A percentile compares a stretch with the other conserved stretches of the same genome.
phyloP scores from a whole-genome alignment of 2,888 invertebrate species.

The Cyclophora albipunctata region DNA sequence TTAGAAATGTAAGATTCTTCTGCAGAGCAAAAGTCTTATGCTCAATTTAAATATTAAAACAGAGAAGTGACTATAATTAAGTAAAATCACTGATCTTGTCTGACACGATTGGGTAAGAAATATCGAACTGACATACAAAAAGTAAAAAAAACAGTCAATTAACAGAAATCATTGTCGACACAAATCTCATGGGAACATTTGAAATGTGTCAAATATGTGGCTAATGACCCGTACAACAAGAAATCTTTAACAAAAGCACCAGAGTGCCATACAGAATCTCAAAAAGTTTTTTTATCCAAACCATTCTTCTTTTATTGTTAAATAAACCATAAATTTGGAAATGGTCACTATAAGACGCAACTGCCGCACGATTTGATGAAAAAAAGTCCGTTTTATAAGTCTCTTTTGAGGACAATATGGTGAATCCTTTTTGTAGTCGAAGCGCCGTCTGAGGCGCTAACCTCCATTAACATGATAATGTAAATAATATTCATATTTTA shows the following conservation, averaged over 20 bases:
- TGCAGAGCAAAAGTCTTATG: no score
- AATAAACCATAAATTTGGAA: conserved; percentile 73
- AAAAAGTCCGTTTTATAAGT: conserved; percentile 34
- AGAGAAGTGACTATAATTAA: no score
- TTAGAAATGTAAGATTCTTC: no score
- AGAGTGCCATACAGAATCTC: conserved; percentile 39
- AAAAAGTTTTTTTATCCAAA: conserved; percentile 32
- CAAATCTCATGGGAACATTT: conserved; percentile 50
- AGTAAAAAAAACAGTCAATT: conserved; percentile 19
- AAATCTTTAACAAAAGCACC: conserved; percentile 49
- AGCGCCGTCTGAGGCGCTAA: conserved; percentile 65
- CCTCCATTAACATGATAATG: conserved; percentile 59
- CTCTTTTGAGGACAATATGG: conserved; percentile 39
- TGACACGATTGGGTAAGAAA: no score
- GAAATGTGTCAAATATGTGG: conserved; percentile 48
- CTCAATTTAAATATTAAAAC: no score
- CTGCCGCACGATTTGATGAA: conserved; percentile 30
- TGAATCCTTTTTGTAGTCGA: conserved; percentile 40
- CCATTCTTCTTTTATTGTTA: conserved; percentile 64
- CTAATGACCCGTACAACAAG: conserved; percentile 56
- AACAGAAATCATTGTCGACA: conserved; percentile 24
- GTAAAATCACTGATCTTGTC: no score
- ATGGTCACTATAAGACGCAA: conserved; percentile 53
- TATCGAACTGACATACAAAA: no score
- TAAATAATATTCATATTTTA: conserved; percentile 42